Evolutionary conservation across 2,888 invertebrate genomes (phyloP).

Genomic region (Acrocera orbiculus): DNA sequence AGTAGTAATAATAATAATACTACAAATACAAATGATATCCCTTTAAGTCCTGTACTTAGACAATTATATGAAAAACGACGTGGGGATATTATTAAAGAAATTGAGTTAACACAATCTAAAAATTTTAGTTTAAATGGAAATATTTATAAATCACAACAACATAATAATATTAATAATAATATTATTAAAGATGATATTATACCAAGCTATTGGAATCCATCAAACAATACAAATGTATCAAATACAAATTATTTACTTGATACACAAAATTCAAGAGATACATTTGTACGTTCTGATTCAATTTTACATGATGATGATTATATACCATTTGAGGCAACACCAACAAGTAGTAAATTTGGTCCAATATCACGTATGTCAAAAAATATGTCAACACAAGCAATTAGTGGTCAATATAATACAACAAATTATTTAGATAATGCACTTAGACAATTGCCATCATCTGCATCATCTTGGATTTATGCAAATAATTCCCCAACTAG

Average conservation of each 20-base stretch:
- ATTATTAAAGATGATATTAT: conserved; percentile 10
- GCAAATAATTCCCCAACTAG: conserved; percentile 6
- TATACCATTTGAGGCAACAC: conserved; percentile 44
- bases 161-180: conserved; percentile 7
- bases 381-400: not conserved
- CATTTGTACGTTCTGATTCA: conserved; percentile 36
- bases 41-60: conserved; percentile 8
- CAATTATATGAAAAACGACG: conserved; percentile 10
- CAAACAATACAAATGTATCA: conserved; percentile 11
- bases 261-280: conserved; percentile 14
- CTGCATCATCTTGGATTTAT: conserved; percentile 7
- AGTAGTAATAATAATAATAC: conserved; percentile 5
- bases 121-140: conserved; percentile 8
- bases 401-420: conserved; percentile 2
- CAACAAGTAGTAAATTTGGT: conserved; percentile 44
- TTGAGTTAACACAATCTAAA: conserved; percentile 11
- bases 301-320: conserved; percentile 43
- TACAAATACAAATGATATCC: conserved; percentile 5
- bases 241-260: conserved; percentile 11
- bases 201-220: conserved; percentile 10
- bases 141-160: conserved; percentile 8
- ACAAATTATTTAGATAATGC: conserved; percentile 2
- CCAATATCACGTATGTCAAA: conserved; percentile 40
- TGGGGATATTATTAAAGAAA: conserved; percentile 10
- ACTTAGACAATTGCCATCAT: not conserved